Evolutionary conservation across 37 sponge, comb jelly and placozoan species (phyloP), one percentile per base, ranked within the genome.

Genomic region (Ianthella basta): DNA sequence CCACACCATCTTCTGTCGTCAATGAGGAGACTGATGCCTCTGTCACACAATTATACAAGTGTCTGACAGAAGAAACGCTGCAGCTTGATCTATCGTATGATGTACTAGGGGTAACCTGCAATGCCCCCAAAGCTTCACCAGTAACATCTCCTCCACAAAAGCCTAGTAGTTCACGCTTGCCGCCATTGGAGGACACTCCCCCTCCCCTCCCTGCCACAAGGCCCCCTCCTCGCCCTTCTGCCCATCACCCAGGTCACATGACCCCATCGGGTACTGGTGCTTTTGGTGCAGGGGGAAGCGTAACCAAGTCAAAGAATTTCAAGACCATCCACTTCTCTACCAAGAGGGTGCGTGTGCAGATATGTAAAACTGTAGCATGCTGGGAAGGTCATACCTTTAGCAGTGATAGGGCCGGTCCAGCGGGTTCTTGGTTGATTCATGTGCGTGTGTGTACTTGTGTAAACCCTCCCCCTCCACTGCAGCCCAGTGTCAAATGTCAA

Each of bases 21-120:
- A 24, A 21, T 10, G 82, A 80, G 55, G 82, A 64, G 21, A 54
- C 44, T 25, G 44, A 35, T 55, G 60, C 82, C 21, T 64, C 83
- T 18, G 2, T 6, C 35, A 15, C 66, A 25, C n/a, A n/a, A n/a
- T n/a, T n/a, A n/a, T n/a, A n/a, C n/a, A n/a, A n/a, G 2, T 25
- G n/a, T n/a, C n/a, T n/a, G n/a, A n/a, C n/a, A n/a, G n/a, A n/a
- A n/a, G n/a, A n/a, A n/a, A n/a, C n/a, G n/a, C n/a, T n/a, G n/a
- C n/a, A n/a, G n/a, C n/a, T n/a, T n/a, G n/a, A n/a, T n/a, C n/a
- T n/a, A n/a, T n/a, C n/a, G n/a, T n/a, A n/a, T n/a, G n/a, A n/a
- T n/a, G n/a, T n/a, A n/a, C n/a, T 33, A 34, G 70, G 70, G 4
- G 0, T 35, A 30, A 69, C 18, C 35, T 69, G 27, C 35, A 33